Evolutionary conservation across 2,888 invertebrate genomes (phyloP).

Genomic region (Myathropa florea): DNA sequence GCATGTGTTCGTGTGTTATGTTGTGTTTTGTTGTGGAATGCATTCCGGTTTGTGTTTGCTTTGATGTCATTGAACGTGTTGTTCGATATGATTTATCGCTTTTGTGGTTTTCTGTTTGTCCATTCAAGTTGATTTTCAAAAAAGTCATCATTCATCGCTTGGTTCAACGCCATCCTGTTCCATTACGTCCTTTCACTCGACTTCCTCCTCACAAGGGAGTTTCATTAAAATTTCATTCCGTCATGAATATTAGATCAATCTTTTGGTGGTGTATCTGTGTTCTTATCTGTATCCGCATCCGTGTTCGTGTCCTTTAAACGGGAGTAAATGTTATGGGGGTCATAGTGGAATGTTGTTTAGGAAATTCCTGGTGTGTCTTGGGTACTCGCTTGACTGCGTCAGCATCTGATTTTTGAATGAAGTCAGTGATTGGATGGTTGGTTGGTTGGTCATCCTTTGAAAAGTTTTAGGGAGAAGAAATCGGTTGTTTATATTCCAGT

Average conservation of each 20-base stretch:
- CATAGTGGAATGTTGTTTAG: slow-evolving; percentile 13
- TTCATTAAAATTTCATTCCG: slow-evolving; percentile 39
- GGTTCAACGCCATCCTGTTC: slow-evolving; percentile 25
- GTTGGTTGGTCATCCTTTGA: not conserved
- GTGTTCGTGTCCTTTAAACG: not conserved
- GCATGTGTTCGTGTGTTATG: slow-evolving; percentile 64
- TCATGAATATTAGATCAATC: slow-evolving; percentile 56
- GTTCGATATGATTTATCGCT: slow-evolving; percentile 4
- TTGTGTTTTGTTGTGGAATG: slow-evolving; percentile 2
- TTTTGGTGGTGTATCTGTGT: slow-evolving; percentile 1
- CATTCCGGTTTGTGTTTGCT: not conserved
- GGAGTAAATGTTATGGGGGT: not conserved
- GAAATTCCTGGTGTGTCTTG: not conserved
- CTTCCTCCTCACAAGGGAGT: slow-evolving; percentile 17
- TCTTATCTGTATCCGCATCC: not conserved
- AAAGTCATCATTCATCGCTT: slow-evolving; percentile 43
- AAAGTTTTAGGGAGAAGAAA: not conserved
- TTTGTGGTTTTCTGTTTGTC: not conserved
- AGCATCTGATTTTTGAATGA: not conserved
- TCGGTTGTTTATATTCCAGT: not conserved
- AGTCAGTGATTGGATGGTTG: not conserved
- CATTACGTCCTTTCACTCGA: slow-evolving; percentile 30
- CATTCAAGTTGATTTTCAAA: not conserved
- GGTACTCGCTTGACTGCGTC: not conserved
- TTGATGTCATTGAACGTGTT: not conserved